phyloP scores from a whole-genome alignment of 2,888 invertebrate genomes.

The Schizotus pectinicornis region DNA sequence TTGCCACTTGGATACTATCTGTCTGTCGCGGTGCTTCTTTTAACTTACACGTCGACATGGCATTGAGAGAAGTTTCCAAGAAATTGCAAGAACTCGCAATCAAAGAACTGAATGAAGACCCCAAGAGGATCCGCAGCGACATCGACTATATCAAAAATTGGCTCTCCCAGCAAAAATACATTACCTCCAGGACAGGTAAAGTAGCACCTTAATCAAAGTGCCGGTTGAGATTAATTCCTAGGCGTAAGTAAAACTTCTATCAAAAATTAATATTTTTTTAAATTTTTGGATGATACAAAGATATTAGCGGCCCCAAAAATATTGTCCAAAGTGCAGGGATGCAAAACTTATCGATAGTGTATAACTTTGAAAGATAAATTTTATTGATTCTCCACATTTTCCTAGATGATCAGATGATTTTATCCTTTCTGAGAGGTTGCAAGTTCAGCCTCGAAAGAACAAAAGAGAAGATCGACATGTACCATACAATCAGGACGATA shows the following conservation, averaged over 20 bases:
- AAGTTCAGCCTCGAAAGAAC: conserved; percentile 59
- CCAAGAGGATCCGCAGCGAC: conserved; percentile 58
- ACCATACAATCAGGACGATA: conserved; percentile 62
- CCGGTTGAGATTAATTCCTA: too few species aligned
- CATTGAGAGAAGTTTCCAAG: conserved; percentile 47
- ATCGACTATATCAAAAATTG: conserved; percentile 63
- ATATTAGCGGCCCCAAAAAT: too few species aligned
- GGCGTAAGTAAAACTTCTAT: too few species aligned
- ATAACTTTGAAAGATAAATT: too few species aligned
- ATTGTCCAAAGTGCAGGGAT: too few species aligned
- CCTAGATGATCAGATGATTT: conserved; percentile 68
- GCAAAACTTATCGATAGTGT: too few species aligned
- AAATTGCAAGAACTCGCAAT: conserved; percentile 62
- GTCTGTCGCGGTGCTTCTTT: too few species aligned
- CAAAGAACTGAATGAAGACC: conserved; percentile 63
- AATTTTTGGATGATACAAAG: too few species aligned
- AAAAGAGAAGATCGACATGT: conserved; percentile 68
- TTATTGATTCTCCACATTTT: background rate
- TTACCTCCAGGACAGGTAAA: conserved; percentile 64
- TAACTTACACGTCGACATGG: conserved; percentile 1
- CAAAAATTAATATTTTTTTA: too few species aligned
- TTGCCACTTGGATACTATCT: too few species aligned
- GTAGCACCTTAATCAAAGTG: too few species aligned
- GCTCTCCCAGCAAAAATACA: conserved; percentile 64
- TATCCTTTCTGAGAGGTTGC: conserved; percentile 68